Conservation (phyloP, 2,113 vertebrate species). For the Aythya baeri region DNA sequence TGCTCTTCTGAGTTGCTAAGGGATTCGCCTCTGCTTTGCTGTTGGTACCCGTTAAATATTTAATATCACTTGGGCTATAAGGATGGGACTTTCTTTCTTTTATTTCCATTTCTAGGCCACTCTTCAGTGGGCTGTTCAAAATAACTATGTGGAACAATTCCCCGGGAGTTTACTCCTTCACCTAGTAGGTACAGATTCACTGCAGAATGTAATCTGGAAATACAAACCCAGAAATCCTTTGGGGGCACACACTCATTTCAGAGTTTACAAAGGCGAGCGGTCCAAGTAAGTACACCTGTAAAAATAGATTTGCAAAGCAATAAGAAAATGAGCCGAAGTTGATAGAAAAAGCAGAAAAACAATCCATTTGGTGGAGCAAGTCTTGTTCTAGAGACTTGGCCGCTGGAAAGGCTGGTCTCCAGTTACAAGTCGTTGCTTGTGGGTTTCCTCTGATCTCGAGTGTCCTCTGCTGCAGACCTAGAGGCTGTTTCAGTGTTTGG, state of each 20-base stretch:
- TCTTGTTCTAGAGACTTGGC: not conserved
- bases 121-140: slow-evolving; percentile 59
- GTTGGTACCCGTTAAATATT: slow-evolving; percentile 51
- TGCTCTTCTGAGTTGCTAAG: slow-evolving; percentile 25
- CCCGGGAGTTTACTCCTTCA: slow-evolving; percentile 31
- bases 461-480: slow-evolving; percentile 17
- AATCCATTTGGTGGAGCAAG: not conserved
- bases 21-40: slow-evolving; percentile 57
- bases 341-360: not conserved
- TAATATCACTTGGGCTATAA: slow-evolving; percentile 38
- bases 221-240: slow-evolving; percentile 40
- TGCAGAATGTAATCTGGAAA: slow-evolving; percentile 44
- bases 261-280: slow-evolving; percentile 43
- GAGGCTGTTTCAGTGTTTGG: slow-evolving; percentile 10
- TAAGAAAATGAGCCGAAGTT: slow-evolving; percentile 3
- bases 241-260: slow-evolving; percentile 23
- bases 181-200: slow-evolving; percentile 44
- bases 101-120: slow-evolving; percentile 65
- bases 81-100: slow-evolving; percentile 50
- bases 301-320: slow-evolving; percentile 31
- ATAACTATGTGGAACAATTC: slow-evolving; percentile 52
- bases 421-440: not conserved
- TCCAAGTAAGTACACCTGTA: slow-evolving; percentile 54
- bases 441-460: slow-evolving; percentile 21
- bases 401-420: not conserved